A percentile compares a stretch with the other conserved stretches of the same genome.
Conservation (phyloP, 1,140 invertebrate genomes). For the Drosophila tropicalis region DNA sequence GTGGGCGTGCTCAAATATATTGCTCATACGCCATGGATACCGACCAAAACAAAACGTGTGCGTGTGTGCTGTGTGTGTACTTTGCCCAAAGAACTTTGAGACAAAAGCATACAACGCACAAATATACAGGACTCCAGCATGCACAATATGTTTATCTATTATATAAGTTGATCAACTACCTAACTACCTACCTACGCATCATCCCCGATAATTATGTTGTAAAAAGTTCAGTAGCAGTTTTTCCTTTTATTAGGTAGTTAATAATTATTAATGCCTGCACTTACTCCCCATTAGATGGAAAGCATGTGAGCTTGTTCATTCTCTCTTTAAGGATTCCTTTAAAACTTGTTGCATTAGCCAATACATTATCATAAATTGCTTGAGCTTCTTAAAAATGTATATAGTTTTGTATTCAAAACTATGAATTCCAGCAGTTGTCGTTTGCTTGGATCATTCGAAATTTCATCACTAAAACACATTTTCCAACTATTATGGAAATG, state of each 20-base stretch:
- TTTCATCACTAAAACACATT: too few species aligned
- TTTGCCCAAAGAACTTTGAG: slow-evolving; percentile 54
- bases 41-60: slow-evolving; percentile 43
- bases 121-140: slow-evolving; percentile 18
- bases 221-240: slow-evolving; percentile 50
- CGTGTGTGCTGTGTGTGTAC: slow-evolving; percentile 34
- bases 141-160: slow-evolving; percentile 71
- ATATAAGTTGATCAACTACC: slow-evolving; percentile 71
- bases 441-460: too few species aligned
- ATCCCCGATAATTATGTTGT: slow-evolving; percentile 69
- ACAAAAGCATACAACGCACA: slow-evolving; percentile 22
- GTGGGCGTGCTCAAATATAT: slow-evolving; percentile 77
- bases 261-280: slow-evolving; percentile 40
- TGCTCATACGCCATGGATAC: slow-evolving; percentile 64
- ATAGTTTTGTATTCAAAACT: too few species aligned
- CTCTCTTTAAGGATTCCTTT: slow-evolving; percentile 47
- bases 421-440: too few species aligned
- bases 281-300: slow-evolving; percentile 31
- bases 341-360: slow-evolving; percentile 27
- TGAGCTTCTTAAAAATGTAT: too few species aligned
- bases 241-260: slow-evolving; percentile 70
- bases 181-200: slow-evolving; percentile 29
- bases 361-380: too few species aligned
- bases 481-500: too few species aligned
- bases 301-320: slow-evolving; percentile 11